These are phyloP conservation scores for Heliornis fulica DNA, from an alignment of 2,113 vertebrate genomes.

Conservation along the genomic window DNA sequence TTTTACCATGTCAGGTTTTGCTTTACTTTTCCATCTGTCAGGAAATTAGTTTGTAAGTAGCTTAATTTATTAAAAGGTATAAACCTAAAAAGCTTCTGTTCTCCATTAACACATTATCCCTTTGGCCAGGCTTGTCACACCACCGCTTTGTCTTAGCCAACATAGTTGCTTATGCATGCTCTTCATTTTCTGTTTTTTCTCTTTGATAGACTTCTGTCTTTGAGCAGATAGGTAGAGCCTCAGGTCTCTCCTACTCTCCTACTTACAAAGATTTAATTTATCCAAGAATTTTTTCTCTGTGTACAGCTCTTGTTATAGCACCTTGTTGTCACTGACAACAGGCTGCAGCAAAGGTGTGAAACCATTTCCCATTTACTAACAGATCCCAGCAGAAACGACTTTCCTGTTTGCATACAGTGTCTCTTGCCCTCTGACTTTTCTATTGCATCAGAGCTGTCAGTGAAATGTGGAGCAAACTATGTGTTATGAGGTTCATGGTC, in stretches of 20 bases:
- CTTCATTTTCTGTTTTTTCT: neutral
- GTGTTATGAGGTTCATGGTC: neutral
- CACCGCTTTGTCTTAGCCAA: neutral
- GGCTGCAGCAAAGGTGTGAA: neutral
- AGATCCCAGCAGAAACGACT: neutral
- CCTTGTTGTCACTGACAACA: neutral
- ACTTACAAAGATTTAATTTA: neutral
- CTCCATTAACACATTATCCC: neutral
- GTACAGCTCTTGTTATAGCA: neutral
- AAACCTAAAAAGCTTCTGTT: neutral
- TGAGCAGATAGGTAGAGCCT: neutral
- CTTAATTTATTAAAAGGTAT: neutral
- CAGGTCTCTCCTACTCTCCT: neutral
- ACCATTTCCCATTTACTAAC: neutral
- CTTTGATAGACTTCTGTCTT: neutral
- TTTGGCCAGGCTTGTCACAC: neutral
- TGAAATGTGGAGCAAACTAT: neutral
- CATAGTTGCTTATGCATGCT: neutral
- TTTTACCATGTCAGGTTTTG: neutral
- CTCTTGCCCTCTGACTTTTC: constrained; percentile 34
- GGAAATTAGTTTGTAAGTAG: neutral
- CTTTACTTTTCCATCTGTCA: neutral
- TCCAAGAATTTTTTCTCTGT: neutral
- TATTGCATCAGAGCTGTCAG: constrained; percentile 6
- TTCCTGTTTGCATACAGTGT: constrained; percentile 42